Evolutionary conservation across 1,140 invertebrate genomes (phyloP), one percentile per base, ranked within the genome.

Genomic region (Rhagoletis pomonella): DNA sequence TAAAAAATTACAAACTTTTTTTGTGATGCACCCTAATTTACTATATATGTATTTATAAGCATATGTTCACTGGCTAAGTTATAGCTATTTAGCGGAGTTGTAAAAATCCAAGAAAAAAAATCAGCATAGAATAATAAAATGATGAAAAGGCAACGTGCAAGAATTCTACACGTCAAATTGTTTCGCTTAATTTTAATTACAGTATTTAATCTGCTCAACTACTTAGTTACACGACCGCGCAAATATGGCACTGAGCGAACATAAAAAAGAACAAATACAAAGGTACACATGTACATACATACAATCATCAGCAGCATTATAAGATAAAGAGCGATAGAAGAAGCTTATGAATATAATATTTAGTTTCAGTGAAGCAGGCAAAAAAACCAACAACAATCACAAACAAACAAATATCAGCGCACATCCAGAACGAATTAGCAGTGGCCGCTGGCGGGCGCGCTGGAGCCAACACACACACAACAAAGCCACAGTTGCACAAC

Each of bases 351-450:
- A 17, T 42, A 69, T 44, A 42, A 69, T 3, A 69, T 69, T 14
- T 42, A 42, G 3, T 65, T 6, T 29, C 12, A 29, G 19, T 65
- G 19, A 65, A 65, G 19, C 17, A 14, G 60, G 19, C 5, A 73
- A 73, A 73, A 73, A 47, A 42, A n/a, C 0, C 60, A 17, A 62
- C 10, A 62, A 17, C 10, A 62, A 62, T 9, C 10, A n/a, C 17
- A 55, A 19, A 29, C 9, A 81, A 81, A 55, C 14, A 47, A 77
- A 6, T n/a, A 55, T 19, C 47, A 50, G 17, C 29, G 29, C 47
- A 9, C 47, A 50, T 77, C 44, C 73, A 81, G 73, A 81, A 81
- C 73, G 42, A 58, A 29, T 81, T 55, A 81, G 47, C 17, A 55
- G 7, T 50, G 19, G 47, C 47, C 29, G 42, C 17, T 44, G 69